A percentile compares a stretch with the other conserved stretches of the same genome.
Evolutionary conservation across 2,797 vertebrate genomes (phyloP).

Genomic region (Lacerta bilineata): DNA sequence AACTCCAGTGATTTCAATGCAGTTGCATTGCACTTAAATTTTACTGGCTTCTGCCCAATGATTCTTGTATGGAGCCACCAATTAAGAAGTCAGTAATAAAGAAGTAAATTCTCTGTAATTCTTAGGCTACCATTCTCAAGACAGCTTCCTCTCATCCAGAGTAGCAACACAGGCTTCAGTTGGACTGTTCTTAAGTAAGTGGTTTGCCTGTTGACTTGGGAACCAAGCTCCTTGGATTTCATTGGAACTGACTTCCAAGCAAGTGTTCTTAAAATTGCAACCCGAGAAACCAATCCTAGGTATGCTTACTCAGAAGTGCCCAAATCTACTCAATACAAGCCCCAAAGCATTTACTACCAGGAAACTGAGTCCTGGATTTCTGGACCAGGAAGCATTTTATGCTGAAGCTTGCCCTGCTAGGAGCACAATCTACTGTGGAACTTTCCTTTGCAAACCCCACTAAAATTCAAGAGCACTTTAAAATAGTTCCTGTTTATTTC

Average conservation of each 20-base stretch:
- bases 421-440: background rate
- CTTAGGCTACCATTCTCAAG: background rate
- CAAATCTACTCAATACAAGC: background rate
- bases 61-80: background rate
- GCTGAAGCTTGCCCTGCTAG: background rate
- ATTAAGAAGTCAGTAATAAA: background rate
- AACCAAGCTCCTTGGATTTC: background rate
- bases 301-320: background rate
- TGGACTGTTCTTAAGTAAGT: background rate
- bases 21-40: background rate
- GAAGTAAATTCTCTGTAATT: background rate
- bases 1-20: background rate
- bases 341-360: background rate
- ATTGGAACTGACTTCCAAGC: background rate
- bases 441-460: background rate
- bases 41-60: no score
- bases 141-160: background rate
- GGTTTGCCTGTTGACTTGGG: background rate
- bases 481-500: no score
- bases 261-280: background rate
- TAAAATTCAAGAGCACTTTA: background rate
- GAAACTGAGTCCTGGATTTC: background rate
- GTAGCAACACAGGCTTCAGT: background rate
- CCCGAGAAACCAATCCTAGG: background rate
- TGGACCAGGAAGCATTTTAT: background rate